These are phyloP conservation scores for Phyllotis vaccarum DNA, from an alignment of 2,797 vertebrate species.

Conservation along the genomic window DNA sequence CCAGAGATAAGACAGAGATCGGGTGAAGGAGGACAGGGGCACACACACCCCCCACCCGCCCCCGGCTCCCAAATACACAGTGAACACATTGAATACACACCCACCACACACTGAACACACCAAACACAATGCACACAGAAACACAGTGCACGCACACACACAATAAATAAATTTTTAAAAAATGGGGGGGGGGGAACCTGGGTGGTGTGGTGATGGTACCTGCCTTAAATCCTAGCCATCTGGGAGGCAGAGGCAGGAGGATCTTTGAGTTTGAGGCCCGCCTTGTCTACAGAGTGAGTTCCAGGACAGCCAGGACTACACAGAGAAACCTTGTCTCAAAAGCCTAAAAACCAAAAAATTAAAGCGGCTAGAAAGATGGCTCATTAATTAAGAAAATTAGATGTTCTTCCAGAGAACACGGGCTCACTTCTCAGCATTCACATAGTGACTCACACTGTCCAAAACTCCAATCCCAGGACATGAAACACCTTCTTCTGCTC, in stretches of 20 bases:
- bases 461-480: neutral
- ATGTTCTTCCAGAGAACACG: neutral
- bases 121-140: neutral
- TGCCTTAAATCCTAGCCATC: neutral
- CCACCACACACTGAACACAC: neutral
- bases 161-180: neutral
- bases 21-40: neutral
- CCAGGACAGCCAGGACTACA: neutral
- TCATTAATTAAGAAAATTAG: too few relatives aligned
- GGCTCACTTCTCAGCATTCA: neutral
- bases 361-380: neutral
- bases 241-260: neutral
- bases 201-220: neutral
- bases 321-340: neutral
- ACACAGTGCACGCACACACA: neutral
- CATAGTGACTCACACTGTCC: neutral
- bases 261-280: neutral
- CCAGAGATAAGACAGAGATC: neutral
- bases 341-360: neutral
- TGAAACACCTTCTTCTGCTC: neutral
- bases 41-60: neutral
- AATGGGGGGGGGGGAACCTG: too few relatives aligned
- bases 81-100: neutral
- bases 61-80: too few relatives aligned
- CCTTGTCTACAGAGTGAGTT: neutral